These are phyloP conservation scores for Cardiocondyla obscurior DNA, from an alignment of 1,140 invertebrate species.

Conservation along the genomic window DNA sequence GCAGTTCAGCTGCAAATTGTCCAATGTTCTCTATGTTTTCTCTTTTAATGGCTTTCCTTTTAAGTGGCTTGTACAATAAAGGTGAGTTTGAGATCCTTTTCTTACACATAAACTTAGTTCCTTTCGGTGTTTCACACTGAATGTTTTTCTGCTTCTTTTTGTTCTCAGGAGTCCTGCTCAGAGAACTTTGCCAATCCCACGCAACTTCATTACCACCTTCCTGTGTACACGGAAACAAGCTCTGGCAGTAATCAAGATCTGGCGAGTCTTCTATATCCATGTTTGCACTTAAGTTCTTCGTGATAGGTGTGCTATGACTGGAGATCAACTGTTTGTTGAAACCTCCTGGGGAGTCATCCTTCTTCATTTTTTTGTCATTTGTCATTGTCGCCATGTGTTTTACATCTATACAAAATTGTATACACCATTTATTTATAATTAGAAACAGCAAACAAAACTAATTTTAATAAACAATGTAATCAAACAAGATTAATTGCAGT, in stretches of 20 bases:
- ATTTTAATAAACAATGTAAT: neutral
- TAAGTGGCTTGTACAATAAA: constrained; percentile 74
- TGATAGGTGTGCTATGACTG: constrained; percentile 73
- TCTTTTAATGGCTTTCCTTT: constrained; percentile 73
- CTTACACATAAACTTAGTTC: constrained; percentile 66
- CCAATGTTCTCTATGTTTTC: constrained; percentile 72
- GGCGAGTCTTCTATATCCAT: constrained; percentile 53
- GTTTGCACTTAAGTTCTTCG: constrained; percentile 6
- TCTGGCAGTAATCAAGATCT: constrained; percentile 64
- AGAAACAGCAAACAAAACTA: too few species aligned
- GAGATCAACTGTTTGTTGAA: neutral
- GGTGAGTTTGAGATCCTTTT: constrained; percentile 77
- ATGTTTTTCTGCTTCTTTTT: neutral
- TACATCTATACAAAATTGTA: neutral
- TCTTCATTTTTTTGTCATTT: neutral
- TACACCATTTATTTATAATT: neutral
- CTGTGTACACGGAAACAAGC: constrained; percentile 70
- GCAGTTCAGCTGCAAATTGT: constrained; percentile 72
- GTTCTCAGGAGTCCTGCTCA: constrained; percentile 34
- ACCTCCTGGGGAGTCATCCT: constrained; percentile 15
- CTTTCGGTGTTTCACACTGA: constrained; percentile 72
- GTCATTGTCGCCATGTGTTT: neutral
- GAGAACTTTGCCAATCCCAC: constrained; percentile 75
- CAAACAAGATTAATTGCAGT: neutral
- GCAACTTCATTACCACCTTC: constrained; percentile 75